A percentile compares a stretch with the other conserved stretches of the same genome.
Conservation (phyloP, 2,888 invertebrate genomes). For the Masnerella sp. region DNA sequence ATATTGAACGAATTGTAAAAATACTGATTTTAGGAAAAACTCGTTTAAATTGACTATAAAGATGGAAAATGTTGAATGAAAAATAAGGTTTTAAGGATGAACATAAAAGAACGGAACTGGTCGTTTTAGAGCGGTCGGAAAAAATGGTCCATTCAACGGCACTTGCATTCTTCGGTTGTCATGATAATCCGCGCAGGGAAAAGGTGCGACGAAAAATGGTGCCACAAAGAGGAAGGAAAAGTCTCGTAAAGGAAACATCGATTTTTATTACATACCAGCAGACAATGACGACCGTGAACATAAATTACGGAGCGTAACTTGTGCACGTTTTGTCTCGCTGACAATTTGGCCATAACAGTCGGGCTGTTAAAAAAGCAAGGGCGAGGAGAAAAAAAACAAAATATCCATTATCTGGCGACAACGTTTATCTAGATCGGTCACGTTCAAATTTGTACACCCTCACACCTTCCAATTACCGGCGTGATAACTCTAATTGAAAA, state of each 20-base stretch:
- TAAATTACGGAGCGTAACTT: slow-evolving; percentile 15
- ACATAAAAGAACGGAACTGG: too few species aligned
- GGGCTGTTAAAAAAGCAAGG: neutral
- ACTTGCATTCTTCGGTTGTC: slow-evolving; percentile 32
- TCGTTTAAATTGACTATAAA: too few species aligned
- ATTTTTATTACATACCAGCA: slow-evolving; percentile 16
- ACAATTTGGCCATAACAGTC: neutral
- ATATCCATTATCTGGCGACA: neutral
- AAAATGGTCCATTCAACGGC: slow-evolving; percentile 26
- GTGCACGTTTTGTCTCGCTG: too few species aligned
- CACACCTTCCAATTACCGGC: too few species aligned
- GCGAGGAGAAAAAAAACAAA: slow-evolving; percentile 5
- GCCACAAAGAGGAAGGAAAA: slow-evolving; percentile 1
- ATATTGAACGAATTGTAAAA: too few species aligned
- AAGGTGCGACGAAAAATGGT: slow-evolving; percentile 1
- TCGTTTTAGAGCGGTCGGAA: neutral
- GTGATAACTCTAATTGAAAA: too few species aligned
- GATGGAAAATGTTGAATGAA: neutral
- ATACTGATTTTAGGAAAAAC: too few species aligned
- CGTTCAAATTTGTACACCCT: too few species aligned
- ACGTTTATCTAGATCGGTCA: too few species aligned
- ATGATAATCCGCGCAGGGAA: slow-evolving; percentile 33
- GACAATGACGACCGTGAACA: slow-evolving; percentile 8
- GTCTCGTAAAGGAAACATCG: neutral
- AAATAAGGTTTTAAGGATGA: too few species aligned